Conservation (phyloP, 1,140 invertebrate species). For the Thaumatotibia leucotreta region DNA sequence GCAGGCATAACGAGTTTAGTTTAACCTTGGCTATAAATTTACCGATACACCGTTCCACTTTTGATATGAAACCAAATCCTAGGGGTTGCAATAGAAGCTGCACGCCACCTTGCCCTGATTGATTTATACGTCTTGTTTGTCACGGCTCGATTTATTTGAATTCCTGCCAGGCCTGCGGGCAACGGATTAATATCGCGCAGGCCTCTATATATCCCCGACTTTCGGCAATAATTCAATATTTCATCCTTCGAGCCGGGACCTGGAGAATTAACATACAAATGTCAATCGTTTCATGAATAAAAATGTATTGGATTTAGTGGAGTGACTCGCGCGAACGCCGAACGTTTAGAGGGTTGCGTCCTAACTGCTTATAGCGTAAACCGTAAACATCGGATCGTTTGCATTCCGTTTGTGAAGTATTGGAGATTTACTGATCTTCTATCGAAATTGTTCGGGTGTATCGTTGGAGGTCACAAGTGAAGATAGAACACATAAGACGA, state of each 20-base stretch:
- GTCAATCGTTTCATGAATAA: conserved; percentile 76
- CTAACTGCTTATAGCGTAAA: conserved; percentile 46
- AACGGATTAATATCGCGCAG: conserved; percentile 68
- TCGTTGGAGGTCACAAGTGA: neutral
- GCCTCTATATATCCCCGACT: conserved; percentile 66
- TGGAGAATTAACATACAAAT: conserved; percentile 75
- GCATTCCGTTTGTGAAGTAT: conserved; percentile 31
- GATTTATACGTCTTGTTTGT: conserved; percentile 78
- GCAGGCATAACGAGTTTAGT: conserved; percentile 65
- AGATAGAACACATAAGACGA: neutral
- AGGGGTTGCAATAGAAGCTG: conserved; percentile 61
- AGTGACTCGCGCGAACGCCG: conserved; percentile 57
- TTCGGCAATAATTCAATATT: conserved; percentile 75
- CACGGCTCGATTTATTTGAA: conserved; percentile 77
- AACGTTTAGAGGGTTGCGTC: conserved; percentile 40
- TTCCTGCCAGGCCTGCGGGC: conserved; percentile 67
- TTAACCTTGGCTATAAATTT: conserved; percentile 68
- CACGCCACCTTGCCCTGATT: conserved; percentile 74
- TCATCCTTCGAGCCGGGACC: conserved; percentile 66
- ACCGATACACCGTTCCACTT: conserved; percentile 66
- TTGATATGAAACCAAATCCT: conserved; percentile 55
- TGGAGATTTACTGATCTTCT: neutral
- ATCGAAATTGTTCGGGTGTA: neutral
- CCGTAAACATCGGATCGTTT: conserved; percentile 51
- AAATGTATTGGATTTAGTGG: conserved; percentile 75